Conservation (phyloP, 2,797 vertebrate genomes). For the Geotrypetes seraphini region DNA sequence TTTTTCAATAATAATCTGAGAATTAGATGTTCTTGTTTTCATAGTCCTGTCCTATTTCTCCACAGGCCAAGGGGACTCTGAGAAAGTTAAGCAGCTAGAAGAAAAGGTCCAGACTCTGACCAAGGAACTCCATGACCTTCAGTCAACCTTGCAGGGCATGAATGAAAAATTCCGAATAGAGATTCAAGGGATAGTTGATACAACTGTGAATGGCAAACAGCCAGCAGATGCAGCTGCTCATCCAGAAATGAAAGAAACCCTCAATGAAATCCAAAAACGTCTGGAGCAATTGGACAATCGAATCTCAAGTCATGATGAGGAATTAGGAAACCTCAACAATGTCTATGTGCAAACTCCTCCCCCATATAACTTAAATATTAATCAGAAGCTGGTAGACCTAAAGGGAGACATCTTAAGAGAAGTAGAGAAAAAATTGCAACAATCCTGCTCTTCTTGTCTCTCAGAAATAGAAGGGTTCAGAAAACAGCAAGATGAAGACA, state of each 20-base stretch:
- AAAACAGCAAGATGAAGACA: slow-evolving; percentile 67
- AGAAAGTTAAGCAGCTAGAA: slow-evolving; percentile 72
- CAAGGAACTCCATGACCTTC: slow-evolving; percentile 70
- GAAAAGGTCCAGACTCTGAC: slow-evolving; percentile 71
- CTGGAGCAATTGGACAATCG: slow-evolving; percentile 80
- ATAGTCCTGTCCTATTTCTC: no score
- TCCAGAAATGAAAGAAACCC: slow-evolving; percentile 76
- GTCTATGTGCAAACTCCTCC: slow-evolving; percentile 36
- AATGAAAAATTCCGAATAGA: slow-evolving; percentile 61
- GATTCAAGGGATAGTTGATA: slow-evolving; percentile 24
- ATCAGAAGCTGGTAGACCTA: slow-evolving; percentile 35
- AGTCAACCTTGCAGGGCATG: slow-evolving; percentile 55
- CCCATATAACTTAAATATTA: background rate
- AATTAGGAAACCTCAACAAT: slow-evolving; percentile 65
- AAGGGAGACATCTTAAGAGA: slow-evolving; percentile 57
- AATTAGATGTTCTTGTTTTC: background rate
- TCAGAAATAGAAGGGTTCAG: slow-evolving; percentile 65
- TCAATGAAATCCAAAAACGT: slow-evolving; percentile 72
- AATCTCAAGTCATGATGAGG: slow-evolving; percentile 69
- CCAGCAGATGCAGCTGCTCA: slow-evolving; percentile 68
- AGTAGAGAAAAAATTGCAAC: slow-evolving; percentile 65
- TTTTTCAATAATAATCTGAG: background rate
- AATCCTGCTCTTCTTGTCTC: slow-evolving; percentile 72
- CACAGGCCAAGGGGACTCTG: slow-evolving; percentile 54
- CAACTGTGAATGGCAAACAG: slow-evolving; percentile 45